phyloP scores from a whole-genome alignment of 2,113 vertebrate species.

The Opisthocomus hoazin region DNA sequence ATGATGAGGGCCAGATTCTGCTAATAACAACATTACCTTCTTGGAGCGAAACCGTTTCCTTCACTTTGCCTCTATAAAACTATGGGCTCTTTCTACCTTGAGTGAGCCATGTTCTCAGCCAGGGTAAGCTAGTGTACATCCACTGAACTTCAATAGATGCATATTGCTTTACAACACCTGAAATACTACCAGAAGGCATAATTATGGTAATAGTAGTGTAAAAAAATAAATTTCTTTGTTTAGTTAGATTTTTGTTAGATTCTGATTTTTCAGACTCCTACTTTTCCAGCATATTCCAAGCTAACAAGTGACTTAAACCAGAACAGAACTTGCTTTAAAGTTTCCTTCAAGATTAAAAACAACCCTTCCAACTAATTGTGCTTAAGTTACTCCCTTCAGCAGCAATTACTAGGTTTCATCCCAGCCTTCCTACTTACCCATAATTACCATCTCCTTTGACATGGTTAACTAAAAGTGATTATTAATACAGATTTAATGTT shows the following conservation, averaged over 20 bases:
- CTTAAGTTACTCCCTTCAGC: slow-evolving; percentile 24
- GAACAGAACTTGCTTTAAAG: neutral
- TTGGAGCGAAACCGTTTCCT: neutral
- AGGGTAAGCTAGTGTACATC: neutral
- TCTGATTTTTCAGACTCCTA: neutral
- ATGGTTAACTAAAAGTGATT: neutral
- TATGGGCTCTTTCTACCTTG: neutral
- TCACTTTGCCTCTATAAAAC: neutral
- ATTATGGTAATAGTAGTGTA: neutral
- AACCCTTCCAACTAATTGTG: neutral
- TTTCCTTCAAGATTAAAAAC: neutral
- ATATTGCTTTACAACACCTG: neutral
- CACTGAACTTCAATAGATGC: neutral
- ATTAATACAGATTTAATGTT: slow-evolving; percentile 19
- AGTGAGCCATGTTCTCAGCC: neutral
- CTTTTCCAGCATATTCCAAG: neutral
- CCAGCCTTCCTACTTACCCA: neutral
- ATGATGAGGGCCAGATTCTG: neutral
- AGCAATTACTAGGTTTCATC: slow-evolving; percentile 22
- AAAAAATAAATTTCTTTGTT: neutral
- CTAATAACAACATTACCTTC: neutral
- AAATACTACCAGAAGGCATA: neutral
- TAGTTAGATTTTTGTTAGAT: neutral
- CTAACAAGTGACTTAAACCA: neutral
- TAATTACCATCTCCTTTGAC: slow-evolving; percentile 54